These are phyloP conservation scores for Ceyx cyanopectus DNA, from an alignment of 2,113 vertebrate species.

Conservation along the genomic window DNA sequence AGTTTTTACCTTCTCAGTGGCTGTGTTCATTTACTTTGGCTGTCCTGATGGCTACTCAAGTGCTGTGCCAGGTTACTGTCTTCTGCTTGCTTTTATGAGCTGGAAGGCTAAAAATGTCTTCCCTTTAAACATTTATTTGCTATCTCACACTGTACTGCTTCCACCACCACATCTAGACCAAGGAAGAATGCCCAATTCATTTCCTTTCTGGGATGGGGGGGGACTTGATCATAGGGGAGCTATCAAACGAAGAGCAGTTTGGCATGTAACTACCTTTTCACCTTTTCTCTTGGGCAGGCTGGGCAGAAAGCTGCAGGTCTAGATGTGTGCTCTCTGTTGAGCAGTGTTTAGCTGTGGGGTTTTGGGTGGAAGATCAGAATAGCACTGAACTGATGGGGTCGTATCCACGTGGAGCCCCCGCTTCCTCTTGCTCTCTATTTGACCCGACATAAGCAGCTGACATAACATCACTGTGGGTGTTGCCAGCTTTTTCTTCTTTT, in stretches of 20 bases:
- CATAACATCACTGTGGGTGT: conserved; percentile 40
- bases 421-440: conserved; percentile 42
- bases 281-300: neutral
- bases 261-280: neutral
- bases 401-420: neutral
- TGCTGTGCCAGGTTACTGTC: neutral
- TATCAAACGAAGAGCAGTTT: neutral
- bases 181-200: neutral
- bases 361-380: neutral
- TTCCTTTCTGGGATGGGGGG: neutral
- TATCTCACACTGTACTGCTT: neutral
- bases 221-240: neutral
- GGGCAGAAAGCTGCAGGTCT: neutral
- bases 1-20: neutral
- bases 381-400: neutral
- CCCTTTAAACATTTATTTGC: neutral
- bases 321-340: rapidly evolving
- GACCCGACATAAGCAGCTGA: conserved; percentile 57
- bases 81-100: neutral
- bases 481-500: conserved; percentile 23
- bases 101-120: neutral
- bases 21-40: neutral
- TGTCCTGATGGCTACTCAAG: neutral
- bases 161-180: neutral
- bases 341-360: neutral